Evolutionary conservation across 1,140 invertebrate species (phyloP), one percentile per base, ranked within the genome.

Genomic region (Anoplophora glabripennis): DNA sequence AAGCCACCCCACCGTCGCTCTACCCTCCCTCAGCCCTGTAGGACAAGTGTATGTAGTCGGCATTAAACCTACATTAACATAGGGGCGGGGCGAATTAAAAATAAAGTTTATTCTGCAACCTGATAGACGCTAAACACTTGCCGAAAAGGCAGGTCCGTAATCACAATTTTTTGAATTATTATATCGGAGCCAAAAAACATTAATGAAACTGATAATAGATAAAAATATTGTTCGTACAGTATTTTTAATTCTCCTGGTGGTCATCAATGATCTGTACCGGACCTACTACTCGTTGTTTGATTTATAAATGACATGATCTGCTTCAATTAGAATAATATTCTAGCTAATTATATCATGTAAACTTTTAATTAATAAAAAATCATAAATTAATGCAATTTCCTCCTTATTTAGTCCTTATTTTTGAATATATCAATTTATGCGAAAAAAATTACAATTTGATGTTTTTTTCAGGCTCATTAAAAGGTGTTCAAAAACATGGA

Each of bases 41-140:
- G 15, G 62, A 66, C 68, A 70, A 70, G 68, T 70, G 68, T 67
- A 65, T 58, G 54, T 49, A 61, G 38, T 59, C 38, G 52, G 57
- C 57, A 70, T 72, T 68, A 72, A 68, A 66, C 59, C 56, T 57
- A 64, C 61, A 72, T 72, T 72, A 72, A 63, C 61, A 64, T 66
- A 56, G 66, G 60, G 65, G 66, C 63, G 66, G 66, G 59, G 62
- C 67, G 59, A 62, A 59, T 67, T 63, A 61, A 61, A 42, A 51
- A 52, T 37, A 53, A 60, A 67, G 61, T 71, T 68, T 70, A 63
- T 64, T 61, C 53, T 59, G 70, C 55, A 72, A 72, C 65, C 64
- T 67, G 68, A 72, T 72, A 68, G 52, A 57, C 40, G 42, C 56
- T 54, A 61, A 62, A 68, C 63, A 68, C 51, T 67, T 63, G 59